Base-by-base conservation (phyloP, 2,113 vertebrate genomes). In the Eulemur macaco region DNA sequence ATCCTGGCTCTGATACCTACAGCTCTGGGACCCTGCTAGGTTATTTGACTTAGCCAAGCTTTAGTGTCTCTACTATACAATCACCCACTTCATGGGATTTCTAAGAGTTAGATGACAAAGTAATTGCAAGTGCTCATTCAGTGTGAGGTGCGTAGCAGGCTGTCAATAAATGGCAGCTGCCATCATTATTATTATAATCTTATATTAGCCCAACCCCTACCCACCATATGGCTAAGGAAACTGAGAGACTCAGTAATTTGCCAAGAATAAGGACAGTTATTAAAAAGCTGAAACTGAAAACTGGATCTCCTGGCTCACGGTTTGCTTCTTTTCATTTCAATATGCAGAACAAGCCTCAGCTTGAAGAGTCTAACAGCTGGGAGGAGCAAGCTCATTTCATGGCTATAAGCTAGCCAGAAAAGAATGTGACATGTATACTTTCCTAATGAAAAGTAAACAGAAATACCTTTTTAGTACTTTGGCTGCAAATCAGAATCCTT, bases 401-500 rank as follows among this genome's bases (percentile, higher is more conserved):
- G 94, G 42, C 54, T 92, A n/a, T 76, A 66, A 63, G 27, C 56
- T 74, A 92, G 34, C 64, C 68, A 60, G 86, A 86, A 95, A 95
- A 93, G 91, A 96, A 94, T 86, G 82, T 91, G 68, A 50, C 54
- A 31, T 54, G 50, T 93, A 42, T 52, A 78, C 56, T 58, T 95
- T 66, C 27, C 56, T 96, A 95, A 97, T 95, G 88, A 95, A 96
- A 97, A 96, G 45, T 80, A 95, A 96, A 94, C 89, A 91, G 80
- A 92, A 96, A 94, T 63, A 78, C 11, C 18, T 91, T 87, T 96
- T 90, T 52, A 94, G 85, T 86, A 21, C 42, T 97, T 96, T 95
- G 82, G 20, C 74, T 97, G 88, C 66, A 97, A 96, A 93, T 94
- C 82, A 94, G 77, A 96, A 95, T 94, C 34, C 73, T 83, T 94